These are phyloP conservation scores for Lepeophtheirus salmonis DNA, from an alignment of 1,140 invertebrate genomes.

Conservation along the genomic window DNA sequence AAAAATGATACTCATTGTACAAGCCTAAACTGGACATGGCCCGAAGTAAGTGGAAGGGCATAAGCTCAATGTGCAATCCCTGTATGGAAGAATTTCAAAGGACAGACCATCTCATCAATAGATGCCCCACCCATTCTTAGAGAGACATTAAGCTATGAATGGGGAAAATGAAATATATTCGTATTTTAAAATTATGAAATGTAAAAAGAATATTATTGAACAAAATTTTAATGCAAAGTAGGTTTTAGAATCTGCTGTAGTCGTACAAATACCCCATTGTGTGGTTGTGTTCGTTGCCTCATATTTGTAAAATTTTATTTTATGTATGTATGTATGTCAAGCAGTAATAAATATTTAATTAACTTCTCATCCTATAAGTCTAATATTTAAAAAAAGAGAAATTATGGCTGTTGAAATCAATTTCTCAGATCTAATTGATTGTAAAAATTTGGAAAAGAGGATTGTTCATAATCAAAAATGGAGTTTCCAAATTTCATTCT, in stretches of 20 bases:
- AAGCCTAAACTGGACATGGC: neutral
- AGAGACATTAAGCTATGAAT: neutral
- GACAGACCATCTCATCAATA: neutral
- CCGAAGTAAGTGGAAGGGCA: neutral
- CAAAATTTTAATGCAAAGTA: neutral
- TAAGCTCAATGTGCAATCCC: neutral
- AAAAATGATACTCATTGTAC: neutral
- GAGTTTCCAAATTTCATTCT: too few species aligned
- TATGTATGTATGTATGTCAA: neutral
- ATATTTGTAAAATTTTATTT: neutral
- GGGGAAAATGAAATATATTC: neutral
- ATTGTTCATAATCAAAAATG: too few species aligned
- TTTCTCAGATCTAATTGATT: too few species aligned
- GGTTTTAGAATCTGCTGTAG: neutral
- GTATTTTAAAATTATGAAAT: neutral
- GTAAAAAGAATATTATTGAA: neutral
- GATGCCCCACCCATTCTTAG: neutral
- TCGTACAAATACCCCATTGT: neutral
- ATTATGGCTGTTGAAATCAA: too few species aligned
- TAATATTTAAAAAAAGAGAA: too few species aligned
- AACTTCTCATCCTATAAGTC: too few species aligned
- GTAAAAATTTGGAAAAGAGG: too few species aligned
- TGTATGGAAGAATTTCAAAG: neutral
- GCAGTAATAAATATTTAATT: too few species aligned
- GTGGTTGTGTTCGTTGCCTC: neutral